Conservation (phyloP, 2,888 invertebrate genomes). For the Tholera decimalis region DNA sequence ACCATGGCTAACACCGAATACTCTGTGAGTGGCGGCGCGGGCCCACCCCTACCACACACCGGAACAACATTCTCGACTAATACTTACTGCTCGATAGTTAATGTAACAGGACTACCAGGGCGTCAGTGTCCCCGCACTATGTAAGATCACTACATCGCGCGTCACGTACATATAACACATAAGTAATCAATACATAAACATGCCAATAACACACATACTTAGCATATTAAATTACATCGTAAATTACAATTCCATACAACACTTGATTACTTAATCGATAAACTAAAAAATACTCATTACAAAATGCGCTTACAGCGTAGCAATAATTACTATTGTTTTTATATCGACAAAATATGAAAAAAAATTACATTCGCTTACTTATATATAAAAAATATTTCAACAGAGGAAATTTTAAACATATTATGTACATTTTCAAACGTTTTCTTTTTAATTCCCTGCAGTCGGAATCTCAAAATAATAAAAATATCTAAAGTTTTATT, state of each 20-base stretch:
- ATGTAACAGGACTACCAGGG: conserved; percentile 44
- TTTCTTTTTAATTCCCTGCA: conserved; percentile 70
- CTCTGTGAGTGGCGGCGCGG: conserved; percentile 19
- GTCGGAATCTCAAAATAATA: conserved; percentile 80
- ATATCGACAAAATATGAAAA: conserved; percentile 61
- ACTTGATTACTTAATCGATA: conserved; percentile 79
- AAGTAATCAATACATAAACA: conserved; percentile 70
- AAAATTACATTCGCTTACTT: conserved; percentile 73
- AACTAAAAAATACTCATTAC: conserved; percentile 83
- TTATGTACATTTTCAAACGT: conserved; percentile 66
- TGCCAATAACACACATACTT: conserved; percentile 67
- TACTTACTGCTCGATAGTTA: conserved; percentile 25
- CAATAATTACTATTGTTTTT: conserved; percentile 73
- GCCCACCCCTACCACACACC: conserved; percentile 18
- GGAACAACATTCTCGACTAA: conserved; percentile 41
- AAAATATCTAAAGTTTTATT: conserved; percentile 71
- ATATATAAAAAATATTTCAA: conserved; percentile 74
- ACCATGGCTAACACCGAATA: conserved; percentile 76
- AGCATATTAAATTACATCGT: conserved; percentile 68
- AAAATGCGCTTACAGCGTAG: conserved; percentile 89
- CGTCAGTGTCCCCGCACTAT: conserved; percentile 48
- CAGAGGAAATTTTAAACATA: conserved; percentile 72
- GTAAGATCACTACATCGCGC: conserved; percentile 62
- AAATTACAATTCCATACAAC: conserved; percentile 85
- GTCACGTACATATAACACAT: conserved; percentile 62